Evolutionary conservation across 37 sponge, comb jelly and placozoan genomes (phyloP), one percentile per base, ranked within the genome.

Genomic region (Dysidea cf. avara): DNA sequence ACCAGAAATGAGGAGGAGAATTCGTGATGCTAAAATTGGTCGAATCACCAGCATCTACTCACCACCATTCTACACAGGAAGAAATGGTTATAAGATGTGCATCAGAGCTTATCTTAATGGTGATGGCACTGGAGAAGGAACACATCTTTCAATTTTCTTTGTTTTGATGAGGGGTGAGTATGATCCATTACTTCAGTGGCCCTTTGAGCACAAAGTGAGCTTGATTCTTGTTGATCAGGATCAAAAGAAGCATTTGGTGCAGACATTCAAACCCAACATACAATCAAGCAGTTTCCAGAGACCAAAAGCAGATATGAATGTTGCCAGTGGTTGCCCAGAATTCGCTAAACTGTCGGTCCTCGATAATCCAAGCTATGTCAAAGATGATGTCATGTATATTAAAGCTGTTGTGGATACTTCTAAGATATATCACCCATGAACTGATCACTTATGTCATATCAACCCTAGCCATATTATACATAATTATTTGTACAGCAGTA

Each of bases 31-130:
- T 9, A 71, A 75, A 16, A 73, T 78, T 2, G 89, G 81, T 22
- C 35, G 80, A 18, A 75, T 87, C 14, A 86, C 84, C 24, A 84
- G 89, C 14, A 84, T 92, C 26, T 92, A 92, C 57, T 83, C 84
- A 69, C 93, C 88, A 13, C 89, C 91, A 0, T 90, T 84, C 64
- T 90, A 90, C 62, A 90, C 86, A 0, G 86, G 82, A 31, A 54
- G 81, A 22, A 87, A 82, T 71, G 92, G 92, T 12, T 92, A 92
- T 71, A 92, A 92, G 74, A 87, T 92, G 93, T 92, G 93, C 50
- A 71, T 87, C 13, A 61, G 89, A 48, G 81, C 80, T 22, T 92
- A 87, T 55, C 56, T 92, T 31, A 87, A 92, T 83, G 93, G 93
- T 18, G 93, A 92, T 81, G 93, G 93, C 7, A 74, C 68, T 56